Evolutionary conservation across 2,113 vertebrate genomes (phyloP).

Genomic region (Erinaceus europaeus): DNA sequence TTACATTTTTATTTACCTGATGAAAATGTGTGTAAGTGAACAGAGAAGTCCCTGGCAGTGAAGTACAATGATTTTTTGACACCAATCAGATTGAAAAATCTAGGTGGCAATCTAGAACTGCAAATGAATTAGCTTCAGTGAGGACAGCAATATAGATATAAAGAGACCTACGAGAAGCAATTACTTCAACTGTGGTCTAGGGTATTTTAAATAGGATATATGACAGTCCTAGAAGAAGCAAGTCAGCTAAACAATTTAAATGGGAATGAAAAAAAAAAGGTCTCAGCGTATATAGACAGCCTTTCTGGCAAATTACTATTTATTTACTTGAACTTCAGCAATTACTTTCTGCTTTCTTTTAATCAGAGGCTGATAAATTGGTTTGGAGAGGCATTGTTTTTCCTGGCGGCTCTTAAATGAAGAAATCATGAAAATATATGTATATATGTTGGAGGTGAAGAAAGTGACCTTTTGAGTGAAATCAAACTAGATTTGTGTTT

Average conservation of each 20-base stretch:
- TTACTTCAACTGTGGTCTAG: not conserved
- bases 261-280: not conserved
- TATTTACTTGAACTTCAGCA: not conserved
- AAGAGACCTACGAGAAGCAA: not conserved
- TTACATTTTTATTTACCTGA: not conserved
- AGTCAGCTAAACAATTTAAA: not conserved
- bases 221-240: not conserved
- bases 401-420: not conserved
- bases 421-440: not conserved
- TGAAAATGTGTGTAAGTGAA: not conserved
- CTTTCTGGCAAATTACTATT: not conserved
- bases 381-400: not conserved
- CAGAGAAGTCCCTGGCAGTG: not conserved
- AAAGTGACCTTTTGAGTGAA: not conserved
- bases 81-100: not conserved
- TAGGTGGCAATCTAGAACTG: not conserved
- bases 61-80: not conserved
- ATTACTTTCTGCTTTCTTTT: conserved; percentile 22
- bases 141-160: not conserved
- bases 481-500: not conserved
- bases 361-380: not conserved
- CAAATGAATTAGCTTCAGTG: not conserved
- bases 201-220: not conserved
- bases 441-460: not conserved
- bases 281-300: not conserved